A percentile compares a stretch with the other conserved stretches of the same genome.
These are phyloP conservation scores for Podotricha telesiphe DNA, from an alignment of 2,888 invertebrate species.

Conservation along the genomic window DNA sequence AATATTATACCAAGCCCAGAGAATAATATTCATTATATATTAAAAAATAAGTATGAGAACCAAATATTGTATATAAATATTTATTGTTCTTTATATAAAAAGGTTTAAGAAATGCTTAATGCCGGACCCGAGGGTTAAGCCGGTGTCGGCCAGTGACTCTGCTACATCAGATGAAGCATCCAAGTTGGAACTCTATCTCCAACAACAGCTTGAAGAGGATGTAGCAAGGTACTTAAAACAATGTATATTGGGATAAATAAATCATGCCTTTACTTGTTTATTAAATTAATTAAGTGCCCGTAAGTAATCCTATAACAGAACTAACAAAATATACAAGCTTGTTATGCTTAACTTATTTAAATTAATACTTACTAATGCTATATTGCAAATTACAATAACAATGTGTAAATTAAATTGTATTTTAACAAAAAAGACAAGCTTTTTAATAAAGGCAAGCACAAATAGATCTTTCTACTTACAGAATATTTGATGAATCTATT, in stretches of 20 bases:
- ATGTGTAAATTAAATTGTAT: neutral
- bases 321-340: neutral
- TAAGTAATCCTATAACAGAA: neutral
- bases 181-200: conserved; percentile 64
- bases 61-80: neutral
- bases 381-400: neutral
- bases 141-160: conserved; percentile 63
- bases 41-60: too few species aligned
- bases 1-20: too few species aligned
- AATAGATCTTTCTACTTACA: conserved; percentile 62
- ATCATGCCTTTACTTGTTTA: neutral
- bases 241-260: neutral
- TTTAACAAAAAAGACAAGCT: neutral
- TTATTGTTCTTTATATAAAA: neutral
- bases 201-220: conserved; percentile 73
- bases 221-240: conserved; percentile 63
- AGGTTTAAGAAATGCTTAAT: conserved; percentile 75
- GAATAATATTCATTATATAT: too few species aligned
- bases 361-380: too few species aligned
- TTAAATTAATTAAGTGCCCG: neutral
- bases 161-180: conserved; percentile 67
- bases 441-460: conserved; percentile 1
- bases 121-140: conserved; percentile 70
- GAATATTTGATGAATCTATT: conserved; percentile 85
- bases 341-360: neutral